Percentiles rank a stretch among this genome's conserved stretches.
Conservation (phyloP, 2,797 vertebrate genomes). For the Moxostoma hubbsi region DNA sequence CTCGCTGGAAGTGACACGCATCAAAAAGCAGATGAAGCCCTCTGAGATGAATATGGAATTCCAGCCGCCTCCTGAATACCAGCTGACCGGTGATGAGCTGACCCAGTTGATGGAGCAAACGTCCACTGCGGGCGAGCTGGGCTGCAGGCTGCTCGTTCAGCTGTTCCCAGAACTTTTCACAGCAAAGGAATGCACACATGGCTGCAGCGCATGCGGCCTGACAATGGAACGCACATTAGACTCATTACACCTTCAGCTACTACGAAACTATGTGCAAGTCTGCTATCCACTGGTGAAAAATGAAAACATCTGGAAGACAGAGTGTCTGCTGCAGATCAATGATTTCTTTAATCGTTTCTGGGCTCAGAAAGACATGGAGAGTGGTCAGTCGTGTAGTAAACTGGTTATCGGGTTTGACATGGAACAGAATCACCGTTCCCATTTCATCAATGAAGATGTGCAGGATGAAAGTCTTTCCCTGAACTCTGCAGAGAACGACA, state of each 20-base stretch:
- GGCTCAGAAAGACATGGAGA: slow-evolving; percentile 97
- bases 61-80: slow-evolving; percentile 95
- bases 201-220: slow-evolving; percentile 83
- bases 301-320: slow-evolving; percentile 90
- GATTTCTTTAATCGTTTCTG: slow-evolving; percentile 98
- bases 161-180: slow-evolving; percentile 96
- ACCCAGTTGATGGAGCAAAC: slow-evolving; percentile 94
- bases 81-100: slow-evolving; percentile 88
- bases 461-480: slow-evolving; percentile 86
- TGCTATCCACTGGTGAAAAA: slow-evolving; percentile 93
- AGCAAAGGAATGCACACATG: slow-evolving; percentile 83
- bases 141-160: slow-evolving; percentile 92
- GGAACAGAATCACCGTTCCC: slow-evolving; percentile 79
- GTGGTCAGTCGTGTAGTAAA: slow-evolving; percentile 80
- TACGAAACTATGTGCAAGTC: slow-evolving; percentile 95
- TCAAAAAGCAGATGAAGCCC: slow-evolving; percentile 96
- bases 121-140: slow-evolving; percentile 87
- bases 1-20: slow-evolving; percentile 93
- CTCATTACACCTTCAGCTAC: slow-evolving; percentile 94
- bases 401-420: slow-evolving; percentile 80
- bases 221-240: slow-evolving; percentile 89
- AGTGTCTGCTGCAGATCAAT: slow-evolving; percentile 94
- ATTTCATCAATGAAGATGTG: slow-evolving; percentile 88
- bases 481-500: slow-evolving; percentile 73
- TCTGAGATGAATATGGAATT: slow-evolving; percentile 88